Conservation (phyloP, 1,140 invertebrate genomes). For the Adelges cooleyi region DNA sequence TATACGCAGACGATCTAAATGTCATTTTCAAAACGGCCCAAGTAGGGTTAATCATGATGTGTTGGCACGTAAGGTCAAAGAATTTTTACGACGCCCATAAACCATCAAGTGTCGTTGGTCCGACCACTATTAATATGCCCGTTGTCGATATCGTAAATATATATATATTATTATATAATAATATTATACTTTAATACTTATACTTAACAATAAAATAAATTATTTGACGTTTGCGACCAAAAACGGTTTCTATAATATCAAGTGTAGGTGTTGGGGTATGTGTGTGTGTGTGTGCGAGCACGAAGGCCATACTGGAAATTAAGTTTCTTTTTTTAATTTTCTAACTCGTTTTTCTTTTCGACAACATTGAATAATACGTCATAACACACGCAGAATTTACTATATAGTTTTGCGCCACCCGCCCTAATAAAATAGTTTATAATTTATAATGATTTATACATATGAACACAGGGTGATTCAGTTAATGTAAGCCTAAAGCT, state of each 20-base stretch:
- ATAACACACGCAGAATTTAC: too few species aligned
- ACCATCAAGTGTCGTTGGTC: constrained; percentile 1
- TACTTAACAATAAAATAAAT: too few species aligned
- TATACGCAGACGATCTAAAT: constrained; percentile 9
- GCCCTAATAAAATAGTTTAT: too few species aligned
- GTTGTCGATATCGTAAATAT: not conserved
- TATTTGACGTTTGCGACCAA: too few species aligned
- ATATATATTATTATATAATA: too few species aligned
- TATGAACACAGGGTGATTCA: too few species aligned
- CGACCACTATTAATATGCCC: constrained; percentile 2
- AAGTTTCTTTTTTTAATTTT: not conserved
- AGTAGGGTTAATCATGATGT: constrained; percentile 26
- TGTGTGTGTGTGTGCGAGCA: not conserved
- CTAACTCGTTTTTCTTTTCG: not conserved
- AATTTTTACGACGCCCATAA: constrained; percentile 27
- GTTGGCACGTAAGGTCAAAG: constrained; percentile 19
- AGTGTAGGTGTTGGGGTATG: not conserved
- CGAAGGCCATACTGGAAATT: not conserved
- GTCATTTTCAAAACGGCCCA: not conserved
- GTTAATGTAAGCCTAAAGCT: too few species aligned
- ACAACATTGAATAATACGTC: not conserved
- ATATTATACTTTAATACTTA: too few species aligned
- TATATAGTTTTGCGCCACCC: too few species aligned
- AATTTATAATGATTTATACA: too few species aligned
- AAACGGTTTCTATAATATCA: too few species aligned